phyloP scores from a whole-genome alignment of 1,140 invertebrate species.

The Drosophila yakuba region DNA sequence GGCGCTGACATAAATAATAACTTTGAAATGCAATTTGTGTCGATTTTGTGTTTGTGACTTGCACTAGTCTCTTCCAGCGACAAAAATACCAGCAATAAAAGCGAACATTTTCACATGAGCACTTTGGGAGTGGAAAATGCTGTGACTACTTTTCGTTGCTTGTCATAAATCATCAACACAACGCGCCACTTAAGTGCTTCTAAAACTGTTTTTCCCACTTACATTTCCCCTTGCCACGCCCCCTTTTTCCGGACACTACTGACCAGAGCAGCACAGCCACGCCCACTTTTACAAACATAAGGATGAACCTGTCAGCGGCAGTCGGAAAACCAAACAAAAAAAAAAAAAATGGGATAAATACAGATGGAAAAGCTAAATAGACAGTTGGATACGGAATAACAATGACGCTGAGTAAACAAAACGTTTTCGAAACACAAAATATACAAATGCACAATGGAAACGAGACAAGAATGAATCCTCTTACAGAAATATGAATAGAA shows the following conservation, averaged over 20 bases:
- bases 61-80: slow-evolving; percentile 34
- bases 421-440: slow-evolving; percentile 49
- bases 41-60: slow-evolving; percentile 65
- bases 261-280: slow-evolving; percentile 49
- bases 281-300: slow-evolving; percentile 55
- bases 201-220: slow-evolving; percentile 59
- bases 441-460: slow-evolving; percentile 36
- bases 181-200: slow-evolving; percentile 79
- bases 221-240: slow-evolving; percentile 47
- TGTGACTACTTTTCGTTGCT: slow-evolving; percentile 36
- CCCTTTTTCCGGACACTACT: slow-evolving; percentile 42
- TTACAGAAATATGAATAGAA: slow-evolving; percentile 39
- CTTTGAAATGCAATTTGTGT: slow-evolving; percentile 79
- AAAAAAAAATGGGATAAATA: slow-evolving; percentile 1
- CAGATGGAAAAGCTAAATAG: slow-evolving; percentile 45
- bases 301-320: slow-evolving; percentile 64
- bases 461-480: slow-evolving; percentile 25
- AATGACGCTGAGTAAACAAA: slow-evolving; percentile 57
- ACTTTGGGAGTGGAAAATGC: slow-evolving; percentile 20
- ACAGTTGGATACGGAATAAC: slow-evolving; percentile 45
- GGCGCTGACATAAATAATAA: slow-evolving; percentile 71
- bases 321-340: slow-evolving; percentile 16
- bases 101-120: slow-evolving; percentile 22
- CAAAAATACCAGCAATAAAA: slow-evolving; percentile 28
- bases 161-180: slow-evolving; percentile 82